Base-by-base conservation (phyloP, 1,140 invertebrate genomes). In the Augochlora pura region DNA sequence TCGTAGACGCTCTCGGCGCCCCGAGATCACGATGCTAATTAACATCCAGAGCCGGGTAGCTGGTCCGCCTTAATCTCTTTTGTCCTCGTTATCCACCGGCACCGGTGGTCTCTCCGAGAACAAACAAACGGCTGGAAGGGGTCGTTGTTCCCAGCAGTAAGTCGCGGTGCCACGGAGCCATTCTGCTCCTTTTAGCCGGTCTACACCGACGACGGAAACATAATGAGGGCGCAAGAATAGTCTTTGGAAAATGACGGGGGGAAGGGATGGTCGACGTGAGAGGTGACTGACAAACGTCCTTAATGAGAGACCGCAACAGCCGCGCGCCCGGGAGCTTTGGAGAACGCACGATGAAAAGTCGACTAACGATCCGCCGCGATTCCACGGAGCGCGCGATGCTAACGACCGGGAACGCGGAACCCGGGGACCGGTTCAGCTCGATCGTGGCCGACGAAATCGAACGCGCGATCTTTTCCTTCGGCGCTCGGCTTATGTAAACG, bases 261-360 rank as follows among this genome's bases (percentile, higher is more conserved):
- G 64, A 65, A 77, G 49, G 74, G 59, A 54, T 57, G 14, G 18
- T 39, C 16, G 42, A 27, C 16, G 70, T 74, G 21, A 67, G 76
- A 89, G 85, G 76, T 88, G 87, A 91, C 88, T 89, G 90, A 91
- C 90, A 72, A 87, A 90, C 80, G 77, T 81, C 81, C 52, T 88
- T 91, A 91, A 91, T 91, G 90, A 91, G 88, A 78, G 38, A 65
- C 49, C 21, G 52, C 63, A 38, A 49, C 38, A 32, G 54, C 59
- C 39, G 66, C 21, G 63, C 25, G n/a, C n/a, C n/a, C n/a, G n/a
- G 77, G 77, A 25, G 54, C 46, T 25, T 70, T 27, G 77, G 78
- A 78, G 78, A 79, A 81, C 57, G 65, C 10, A 12, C 23, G 74
- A 71, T 82, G 79, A 78, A 80, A 74, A 84, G 59, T 69, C 78